Evolutionary conservation across 1,140 invertebrate species (phyloP).

Genomic region (Delia radicum): DNA sequence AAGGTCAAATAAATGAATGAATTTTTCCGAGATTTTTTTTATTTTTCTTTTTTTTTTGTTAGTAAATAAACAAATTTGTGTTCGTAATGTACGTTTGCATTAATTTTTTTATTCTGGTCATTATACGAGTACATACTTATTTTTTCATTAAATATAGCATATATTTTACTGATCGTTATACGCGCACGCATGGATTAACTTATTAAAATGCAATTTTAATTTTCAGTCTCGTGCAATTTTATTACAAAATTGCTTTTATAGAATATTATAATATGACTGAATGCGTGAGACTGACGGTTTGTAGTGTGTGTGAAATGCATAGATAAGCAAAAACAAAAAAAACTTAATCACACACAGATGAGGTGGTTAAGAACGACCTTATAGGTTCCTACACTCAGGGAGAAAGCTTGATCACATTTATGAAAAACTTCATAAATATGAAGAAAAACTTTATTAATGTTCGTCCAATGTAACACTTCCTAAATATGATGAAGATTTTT

Average conservation of each 20-base stretch:
- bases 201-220: conserved; percentile 56
- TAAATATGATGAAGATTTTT: too few relatives aligned
- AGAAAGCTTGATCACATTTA: too few relatives aligned
- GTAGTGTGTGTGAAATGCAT: conserved; percentile 50
- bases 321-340: conserved; percentile 47
- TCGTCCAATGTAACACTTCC: too few relatives aligned
- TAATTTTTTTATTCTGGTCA: neutral
- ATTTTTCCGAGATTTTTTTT: neutral
- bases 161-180: conserved; percentile 31
- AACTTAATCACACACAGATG: neutral
- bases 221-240: conserved; percentile 51
- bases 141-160: conserved; percentile 3
- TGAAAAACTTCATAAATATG: too few relatives aligned
- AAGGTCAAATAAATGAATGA: conserved; percentile 11
- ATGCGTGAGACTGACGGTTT: conserved; percentile 40
- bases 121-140: conserved; percentile 5
- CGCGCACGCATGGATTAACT: conserved; percentile 55
- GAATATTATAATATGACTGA: conserved; percentile 30
- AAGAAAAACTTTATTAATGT: too few relatives aligned
- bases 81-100: neutral
- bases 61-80: conserved; percentile 14
- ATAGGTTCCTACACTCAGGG: too few relatives aligned
- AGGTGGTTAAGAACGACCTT: too few relatives aligned
- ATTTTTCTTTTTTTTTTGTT: neutral
- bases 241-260: conserved; percentile 49